Conservation (phyloP, 2,113 vertebrate species). For the Neolamprologus sp. region DNA sequence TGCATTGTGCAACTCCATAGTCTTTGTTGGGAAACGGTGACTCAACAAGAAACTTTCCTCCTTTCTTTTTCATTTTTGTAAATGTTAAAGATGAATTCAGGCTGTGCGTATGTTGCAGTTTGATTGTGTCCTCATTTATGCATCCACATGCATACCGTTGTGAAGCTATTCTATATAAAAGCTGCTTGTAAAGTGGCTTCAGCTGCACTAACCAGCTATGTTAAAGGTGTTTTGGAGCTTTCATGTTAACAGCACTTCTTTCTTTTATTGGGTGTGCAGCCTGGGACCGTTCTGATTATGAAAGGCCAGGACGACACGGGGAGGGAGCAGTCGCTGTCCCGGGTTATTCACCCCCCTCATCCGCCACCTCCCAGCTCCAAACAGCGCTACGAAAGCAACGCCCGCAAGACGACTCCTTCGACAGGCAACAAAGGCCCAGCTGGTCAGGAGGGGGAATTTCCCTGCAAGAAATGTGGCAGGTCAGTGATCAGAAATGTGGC, state of each 20-base stretch:
- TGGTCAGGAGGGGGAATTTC: conserved; percentile 90
- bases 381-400: conserved; percentile 64
- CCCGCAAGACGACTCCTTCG: conserved; percentile 58
- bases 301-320: conserved; percentile 74
- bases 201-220: neutral
- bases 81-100: neutral
- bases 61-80: neutral
- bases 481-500: conserved; percentile 36
- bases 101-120: neutral
- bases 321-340: conserved; percentile 54
- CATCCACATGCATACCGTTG: neutral
- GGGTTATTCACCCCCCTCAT: conserved; percentile 30
- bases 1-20: conserved; percentile 19
- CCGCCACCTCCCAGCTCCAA: conserved; percentile 45
- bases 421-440: conserved; percentile 69
- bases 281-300: conserved; percentile 64
- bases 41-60: neutral
- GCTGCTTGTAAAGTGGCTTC: neutral
- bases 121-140: neutral
- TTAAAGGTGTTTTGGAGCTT: neutral
- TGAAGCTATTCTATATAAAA: neutral
- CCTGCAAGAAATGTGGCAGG: conserved; percentile 99
- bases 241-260: neutral
- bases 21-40: conserved; percentile 28
- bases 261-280: conserved; percentile 48